phyloP scores from a whole-genome alignment of 2,888 invertebrate genomes.

The Heliconius sara region DNA sequence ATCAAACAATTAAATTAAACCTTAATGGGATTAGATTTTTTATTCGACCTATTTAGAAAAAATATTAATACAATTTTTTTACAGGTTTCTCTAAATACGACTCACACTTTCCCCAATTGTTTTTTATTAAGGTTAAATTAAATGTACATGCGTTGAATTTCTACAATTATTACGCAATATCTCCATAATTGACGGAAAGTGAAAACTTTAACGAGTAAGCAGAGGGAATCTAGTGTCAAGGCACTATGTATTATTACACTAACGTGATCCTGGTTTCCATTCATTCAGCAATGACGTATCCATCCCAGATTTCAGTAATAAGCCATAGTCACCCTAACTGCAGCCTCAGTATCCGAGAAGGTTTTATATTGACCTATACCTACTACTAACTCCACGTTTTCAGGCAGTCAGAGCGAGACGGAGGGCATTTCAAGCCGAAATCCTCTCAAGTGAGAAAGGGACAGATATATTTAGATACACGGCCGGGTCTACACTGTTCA shows the following conservation, averaged over 20 bases:
- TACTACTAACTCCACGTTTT: constrained; percentile 80
- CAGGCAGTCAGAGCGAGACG: constrained; percentile 69
- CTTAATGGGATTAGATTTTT: no score
- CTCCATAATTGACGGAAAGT: not conserved
- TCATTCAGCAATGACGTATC: constrained; percentile 20
- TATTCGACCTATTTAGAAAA: no score
- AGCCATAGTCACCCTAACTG: constrained; percentile 70
- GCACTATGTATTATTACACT: not conserved
- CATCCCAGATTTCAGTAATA: constrained; percentile 30
- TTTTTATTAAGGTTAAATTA: no score
- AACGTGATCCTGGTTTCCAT: not conserved
- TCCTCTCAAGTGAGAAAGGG: constrained; percentile 58
- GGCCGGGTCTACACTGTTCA: constrained; percentile 74
- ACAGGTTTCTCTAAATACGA: no score
- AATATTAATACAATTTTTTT: no score
- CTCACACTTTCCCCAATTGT: no score
- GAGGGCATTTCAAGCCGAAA: constrained; percentile 51
- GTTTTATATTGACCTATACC: constrained; percentile 84
- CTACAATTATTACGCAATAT: not conserved
- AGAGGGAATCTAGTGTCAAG: not conserved
- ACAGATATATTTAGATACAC: constrained; percentile 60
- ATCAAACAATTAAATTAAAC: no score
- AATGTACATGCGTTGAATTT: no score
- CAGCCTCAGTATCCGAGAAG: constrained; percentile 82
- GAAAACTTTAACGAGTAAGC: no score